Base-by-base conservation (phyloP, 2,113 vertebrate species). In the Noturus placidus region DNA sequence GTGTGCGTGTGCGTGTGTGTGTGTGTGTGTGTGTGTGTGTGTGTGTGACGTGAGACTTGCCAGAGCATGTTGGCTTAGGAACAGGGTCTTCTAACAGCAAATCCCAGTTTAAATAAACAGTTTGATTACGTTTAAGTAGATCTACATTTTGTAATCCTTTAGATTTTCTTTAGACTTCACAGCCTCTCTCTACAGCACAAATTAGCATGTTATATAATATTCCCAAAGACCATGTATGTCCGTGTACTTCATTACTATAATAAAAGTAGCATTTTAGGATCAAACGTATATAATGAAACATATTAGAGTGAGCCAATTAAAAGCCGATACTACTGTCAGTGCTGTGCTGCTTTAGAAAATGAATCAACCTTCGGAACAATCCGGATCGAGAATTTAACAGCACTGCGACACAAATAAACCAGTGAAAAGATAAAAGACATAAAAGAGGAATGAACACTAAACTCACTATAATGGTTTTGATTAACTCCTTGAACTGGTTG, bases 41-140 rank as follows among this genome's bases (percentile, higher is more conserved):
- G 65, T 35, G 33, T 9, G 46, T 7, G 11, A 6, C 8, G 57
- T 38, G 81, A 83, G 69, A 38, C 35, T 65, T 63, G 42, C 52
- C 86, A 83, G 59, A 87, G 46, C 27, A 87, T 19, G 76, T 15
- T 69, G 81, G 79, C 35, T 82, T 57, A 72, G 0, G 63, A 46
- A 70, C 11, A 65, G 10, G 5, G 5, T 46, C 35, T 52, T 86
- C 27, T 78, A 65, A 13, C 78, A 57, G 30, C 70, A 57, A 56
- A 80, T 80, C 15, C 30, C 78, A 57, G 19, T 56, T 30, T 57
- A 80, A 80, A 57, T 80, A 57, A 80, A 80, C 35, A 46, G n/a
- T 56, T 81, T 4, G 11, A 22, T 22, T 57, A 22, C 19, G 67
- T 82, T 61, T 82, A 38, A 35, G 54, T 30, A 20, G 25, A 86